These are phyloP conservation scores for Pseudomyrmex concolor DNA, from an alignment of 1,140 invertebrate genomes.

Conservation along the genomic window DNA sequence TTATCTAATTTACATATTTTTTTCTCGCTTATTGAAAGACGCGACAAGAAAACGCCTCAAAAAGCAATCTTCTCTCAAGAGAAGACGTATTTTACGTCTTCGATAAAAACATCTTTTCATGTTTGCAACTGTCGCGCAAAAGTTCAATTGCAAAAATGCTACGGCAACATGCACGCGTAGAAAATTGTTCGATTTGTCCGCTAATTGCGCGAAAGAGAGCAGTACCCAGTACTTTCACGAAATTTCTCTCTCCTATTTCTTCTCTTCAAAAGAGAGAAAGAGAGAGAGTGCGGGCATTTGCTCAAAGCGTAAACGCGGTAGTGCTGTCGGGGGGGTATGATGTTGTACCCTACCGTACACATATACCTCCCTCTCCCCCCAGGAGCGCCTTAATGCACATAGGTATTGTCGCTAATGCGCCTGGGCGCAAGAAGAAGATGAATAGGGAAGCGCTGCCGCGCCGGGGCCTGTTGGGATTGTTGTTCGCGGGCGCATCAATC, in stretches of 20 bases:
- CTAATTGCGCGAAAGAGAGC: conserved; percentile 38
- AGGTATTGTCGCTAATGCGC: conserved; percentile 77
- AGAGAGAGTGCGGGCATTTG: too few relatives aligned
- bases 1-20: conserved; percentile 40
- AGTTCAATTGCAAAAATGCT: not conserved
- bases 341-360: conserved; percentile 24
- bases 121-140: not conserved
- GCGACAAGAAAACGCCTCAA: not conserved
- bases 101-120: not conserved
- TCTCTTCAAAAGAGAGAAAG: not conserved
- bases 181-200: conserved; percentile 38
- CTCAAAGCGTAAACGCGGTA: conserved; percentile 71
- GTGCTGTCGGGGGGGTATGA: conserved; percentile 48
- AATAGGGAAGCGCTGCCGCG: conserved; percentile 85
- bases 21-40: not conserved
- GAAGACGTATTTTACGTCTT: not conserved
- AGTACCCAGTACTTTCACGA: conserved; percentile 39
- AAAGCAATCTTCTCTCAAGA: not conserved
- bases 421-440: conserved; percentile 77
- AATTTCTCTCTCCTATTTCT: conserved; percentile 36
- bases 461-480: conserved; percentile 81
- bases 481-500: conserved; percentile 84
- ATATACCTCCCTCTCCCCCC: too few relatives aligned
- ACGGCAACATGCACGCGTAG: conserved; percentile 1
- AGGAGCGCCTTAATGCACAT: conserved; percentile 68